These are phyloP conservation scores for Palythoa grandiflora DNA, from an alignment of 92 coral and sea anemone genomes.

Conservation along the genomic window DNA sequence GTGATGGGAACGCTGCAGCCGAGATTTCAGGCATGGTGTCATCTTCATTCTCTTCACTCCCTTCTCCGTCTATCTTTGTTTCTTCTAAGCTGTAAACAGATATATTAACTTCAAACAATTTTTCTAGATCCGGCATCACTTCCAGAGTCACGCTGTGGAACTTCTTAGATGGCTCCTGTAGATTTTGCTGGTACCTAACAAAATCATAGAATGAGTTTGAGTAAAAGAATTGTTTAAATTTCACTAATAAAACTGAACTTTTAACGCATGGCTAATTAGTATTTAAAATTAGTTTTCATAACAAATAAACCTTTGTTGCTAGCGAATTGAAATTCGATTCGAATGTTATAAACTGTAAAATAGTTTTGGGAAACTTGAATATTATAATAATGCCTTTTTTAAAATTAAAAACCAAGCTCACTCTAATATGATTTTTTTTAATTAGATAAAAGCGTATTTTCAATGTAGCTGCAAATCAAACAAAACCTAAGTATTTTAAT, in stretches of 20 bases:
- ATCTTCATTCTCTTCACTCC: background rate
- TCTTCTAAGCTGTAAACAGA: constrained; percentile 51
- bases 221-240: background rate
- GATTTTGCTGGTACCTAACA: background rate
- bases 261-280: background rate
- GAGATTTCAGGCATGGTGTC: background rate
- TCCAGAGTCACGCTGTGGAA: constrained; percentile 56
- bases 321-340: no score
- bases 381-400: no score
- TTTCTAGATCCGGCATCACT: constrained; percentile 55
- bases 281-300: background rate
- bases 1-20: constrained; percentile 41
- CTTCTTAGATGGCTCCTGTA: background rate
- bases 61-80: background rate
- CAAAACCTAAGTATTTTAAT: no score
- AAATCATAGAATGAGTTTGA: background rate
- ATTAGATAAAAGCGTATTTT: no score
- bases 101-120: constrained; percentile 58
- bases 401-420: no score
- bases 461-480: no score
- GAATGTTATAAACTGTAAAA: no score
- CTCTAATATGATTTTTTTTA: no score
- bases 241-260: background rate
- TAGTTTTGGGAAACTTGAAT: no score
- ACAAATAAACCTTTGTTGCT: background rate